These are phyloP conservation scores for Petrolisthes cinctipes DNA, from an alignment of 2,888 invertebrate genomes.

Conservation along the genomic window DNA sequence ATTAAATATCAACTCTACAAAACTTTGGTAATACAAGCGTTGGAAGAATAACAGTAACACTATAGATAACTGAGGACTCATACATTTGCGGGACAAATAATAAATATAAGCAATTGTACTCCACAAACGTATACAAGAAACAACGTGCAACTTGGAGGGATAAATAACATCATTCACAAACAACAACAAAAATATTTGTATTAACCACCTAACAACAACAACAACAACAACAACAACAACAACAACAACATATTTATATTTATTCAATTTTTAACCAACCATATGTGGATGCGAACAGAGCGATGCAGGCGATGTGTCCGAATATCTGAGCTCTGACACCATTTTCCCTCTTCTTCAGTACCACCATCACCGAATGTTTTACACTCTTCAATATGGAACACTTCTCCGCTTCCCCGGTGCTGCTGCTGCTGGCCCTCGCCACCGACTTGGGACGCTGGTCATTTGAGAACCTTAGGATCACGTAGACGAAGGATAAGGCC, in stretches of 20 bases:
- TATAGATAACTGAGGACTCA: no score
- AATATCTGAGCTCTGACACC: constrained; percentile 21
- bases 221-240: no score
- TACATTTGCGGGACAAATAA: no score
- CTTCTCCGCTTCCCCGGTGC: not conserved
- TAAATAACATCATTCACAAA: not conserved
- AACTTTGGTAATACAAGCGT: no score
- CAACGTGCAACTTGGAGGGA: not conserved
- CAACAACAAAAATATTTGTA: not conserved
- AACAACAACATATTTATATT: not conserved
- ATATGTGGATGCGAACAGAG: not conserved
- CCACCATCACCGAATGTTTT: constrained; percentile 21
- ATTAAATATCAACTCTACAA: no score
- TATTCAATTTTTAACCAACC: constrained; percentile 1
- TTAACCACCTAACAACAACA: no score
- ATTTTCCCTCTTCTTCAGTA: not conserved
- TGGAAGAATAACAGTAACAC: no score
- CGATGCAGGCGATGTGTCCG: constrained; percentile 24
- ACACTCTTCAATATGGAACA: not conserved
- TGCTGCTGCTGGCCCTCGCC: not conserved
- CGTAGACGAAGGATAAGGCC: constrained; percentile 6
- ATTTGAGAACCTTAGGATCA: constrained; percentile 6
- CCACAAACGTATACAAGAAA: not conserved
- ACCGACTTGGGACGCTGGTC: not conserved
- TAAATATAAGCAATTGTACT: not conserved